phyloP scores from a whole-genome alignment of 2,888 invertebrate genomes.

The Polyommatus iphigenia region DNA sequence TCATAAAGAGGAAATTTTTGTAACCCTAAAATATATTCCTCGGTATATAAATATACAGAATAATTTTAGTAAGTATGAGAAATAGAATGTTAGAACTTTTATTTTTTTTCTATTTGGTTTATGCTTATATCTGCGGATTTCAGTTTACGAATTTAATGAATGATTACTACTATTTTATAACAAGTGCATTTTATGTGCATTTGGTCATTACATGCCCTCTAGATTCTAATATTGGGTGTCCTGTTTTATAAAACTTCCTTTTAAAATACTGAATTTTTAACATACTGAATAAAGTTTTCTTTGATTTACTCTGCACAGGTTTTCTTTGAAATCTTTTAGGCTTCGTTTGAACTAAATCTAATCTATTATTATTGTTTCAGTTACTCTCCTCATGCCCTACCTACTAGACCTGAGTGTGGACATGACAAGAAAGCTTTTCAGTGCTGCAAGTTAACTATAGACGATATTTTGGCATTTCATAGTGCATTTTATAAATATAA shows the following conservation, averaged over 20 bases:
- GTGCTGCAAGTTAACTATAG: conserved; percentile 31
- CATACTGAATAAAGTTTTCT: conserved; percentile 1
- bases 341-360: conserved; percentile 4
- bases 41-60: conserved; percentile 9
- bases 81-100: conserved; percentile 19
- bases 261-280: not conserved
- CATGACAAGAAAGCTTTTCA: conserved; percentile 28
- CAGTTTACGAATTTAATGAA: conserved; percentile 1
- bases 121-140: not conserved
- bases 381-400: conserved; percentile 12
- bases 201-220: not conserved
- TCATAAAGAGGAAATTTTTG: conserved; percentile 4
- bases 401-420: conserved; percentile 16
- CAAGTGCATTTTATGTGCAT: not conserved
- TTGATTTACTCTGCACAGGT: conserved; percentile 23
- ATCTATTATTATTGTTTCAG: conserved; percentile 30
- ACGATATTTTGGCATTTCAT: conserved; percentile 33
- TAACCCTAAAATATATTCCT: conserved; percentile 16
- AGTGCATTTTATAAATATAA: conserved; percentile 36
- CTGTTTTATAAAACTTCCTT: conserved; percentile 1
- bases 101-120: conserved; percentile 1
- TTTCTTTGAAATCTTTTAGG: conserved; percentile 20
- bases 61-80: conserved; percentile 9
- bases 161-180: not conserved
- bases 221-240: conserved; percentile 1